phyloP scores from a whole-genome alignment of 2,797 vertebrate species.

The Sebastes ruberrimus region DNA sequence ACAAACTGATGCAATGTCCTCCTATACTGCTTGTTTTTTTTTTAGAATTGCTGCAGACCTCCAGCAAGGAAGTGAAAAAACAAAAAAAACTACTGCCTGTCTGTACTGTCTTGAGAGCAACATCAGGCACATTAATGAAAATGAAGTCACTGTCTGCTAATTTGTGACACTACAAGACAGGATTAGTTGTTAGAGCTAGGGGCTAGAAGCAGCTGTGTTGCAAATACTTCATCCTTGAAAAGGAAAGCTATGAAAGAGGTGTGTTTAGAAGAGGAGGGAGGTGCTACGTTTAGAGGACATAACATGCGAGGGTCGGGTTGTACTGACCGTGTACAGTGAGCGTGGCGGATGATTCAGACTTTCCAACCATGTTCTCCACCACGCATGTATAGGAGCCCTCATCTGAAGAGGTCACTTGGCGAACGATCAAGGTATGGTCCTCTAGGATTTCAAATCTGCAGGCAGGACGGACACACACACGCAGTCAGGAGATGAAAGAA shows the following conservation, averaged over 20 bases:
- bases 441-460: constrained; percentile 94
- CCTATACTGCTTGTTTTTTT: constrained; percentile 15
- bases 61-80: neutral
- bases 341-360: constrained; percentile 93
- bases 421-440: constrained; percentile 95
- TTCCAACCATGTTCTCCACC: constrained; percentile 99
- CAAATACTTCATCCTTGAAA: constrained; percentile 16
- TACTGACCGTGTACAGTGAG: constrained; percentile 95
- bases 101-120: neutral
- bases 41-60: constrained; percentile 19
- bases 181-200: neutral
- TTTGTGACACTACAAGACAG: constrained; percentile 22
- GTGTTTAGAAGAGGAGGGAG: neutral
- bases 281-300: neutral
- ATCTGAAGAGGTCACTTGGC: constrained; percentile 89
- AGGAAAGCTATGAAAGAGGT: neutral
- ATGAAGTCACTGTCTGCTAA: constrained; percentile 30
- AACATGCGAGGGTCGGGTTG: constrained; percentile 7
- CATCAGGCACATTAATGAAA: constrained; percentile 11
- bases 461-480: constrained; percentile 29
- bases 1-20: constrained; percentile 39
- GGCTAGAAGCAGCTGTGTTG: constrained; percentile 14
- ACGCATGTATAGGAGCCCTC: constrained; percentile 96
- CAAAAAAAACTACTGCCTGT: neutral
- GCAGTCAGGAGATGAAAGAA: constrained; percentile 45